These are phyloP conservation scores for Meles meles DNA, from an alignment of 2,113 vertebrate species.

Conservation along the genomic window DNA sequence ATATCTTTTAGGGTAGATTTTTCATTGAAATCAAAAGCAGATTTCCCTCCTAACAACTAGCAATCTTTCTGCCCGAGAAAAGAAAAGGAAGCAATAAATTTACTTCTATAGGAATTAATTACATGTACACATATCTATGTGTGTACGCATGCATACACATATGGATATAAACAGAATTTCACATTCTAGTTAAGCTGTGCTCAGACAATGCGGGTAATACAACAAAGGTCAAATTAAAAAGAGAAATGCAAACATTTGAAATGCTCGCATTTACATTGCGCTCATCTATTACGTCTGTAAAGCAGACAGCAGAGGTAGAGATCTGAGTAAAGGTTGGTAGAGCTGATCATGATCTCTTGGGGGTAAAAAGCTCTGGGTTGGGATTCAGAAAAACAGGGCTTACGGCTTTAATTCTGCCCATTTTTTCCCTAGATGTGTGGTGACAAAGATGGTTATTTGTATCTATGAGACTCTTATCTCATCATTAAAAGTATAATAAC, in stretches of 20 bases:
- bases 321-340: background rate
- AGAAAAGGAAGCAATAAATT: background rate
- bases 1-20: background rate
- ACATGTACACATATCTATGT: no score
- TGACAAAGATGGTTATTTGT: background rate
- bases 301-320: background rate
- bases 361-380: background rate
- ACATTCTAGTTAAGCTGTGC: background rate
- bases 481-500: background rate
- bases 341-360: background rate
- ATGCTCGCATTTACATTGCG: background rate
- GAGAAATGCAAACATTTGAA: background rate
- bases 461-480: background rate
- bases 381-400: background rate
- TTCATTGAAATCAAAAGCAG: slow-evolving; percentile 7
- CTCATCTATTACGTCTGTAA: background rate
- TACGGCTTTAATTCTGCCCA: background rate
- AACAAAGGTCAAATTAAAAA: background rate
- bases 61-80: background rate
- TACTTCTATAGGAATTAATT: background rate
- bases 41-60: background rate
- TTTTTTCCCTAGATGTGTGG: background rate
- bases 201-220: background rate
- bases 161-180: background rate
- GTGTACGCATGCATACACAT: background rate